Evolutionary conservation across 2,113 vertebrate genomes (phyloP), one percentile per base, ranked within the genome.

Genomic region (Semicossyphus pulcher): DNA sequence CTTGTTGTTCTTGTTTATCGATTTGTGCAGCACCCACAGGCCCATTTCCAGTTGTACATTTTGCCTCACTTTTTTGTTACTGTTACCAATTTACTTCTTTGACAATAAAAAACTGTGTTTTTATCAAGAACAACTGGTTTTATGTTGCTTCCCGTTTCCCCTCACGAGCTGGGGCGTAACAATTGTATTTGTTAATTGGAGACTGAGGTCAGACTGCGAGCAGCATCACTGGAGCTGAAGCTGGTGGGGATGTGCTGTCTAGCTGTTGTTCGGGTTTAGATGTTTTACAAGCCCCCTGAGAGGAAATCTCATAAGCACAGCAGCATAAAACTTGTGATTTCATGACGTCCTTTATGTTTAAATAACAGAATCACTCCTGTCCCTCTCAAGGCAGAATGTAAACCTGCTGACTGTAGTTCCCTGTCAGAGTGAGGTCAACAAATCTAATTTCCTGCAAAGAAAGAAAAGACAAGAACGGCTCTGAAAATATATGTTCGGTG

Each of bases 171-270:
- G n/a, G n/a, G n/a, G n/a, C n/a, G n/a, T n/a, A n/a, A n/a, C n/a
- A 52, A 31, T 45, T 63, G 42, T 67, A 61, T 67, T 44, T 62
- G 10, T 72, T 42, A 62, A 61, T 34, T 32, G 25, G 20, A 41
- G 37, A 48, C 1, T 11, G n/a, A 5, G 36, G 49, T 71, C 16
- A 34, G 28, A 71, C 25, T 52, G 16, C 3, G 9, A 52, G 53
- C 36, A 63, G 26, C 58, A 44, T 12, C 49, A 41, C 16, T 23
- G 66, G 39, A 44, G 34, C 53, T 58, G 31, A 9, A 44, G 34
- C 53, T 58, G 31, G 8, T 23, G 14, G 10, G n/a, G 36, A 42
- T 28, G 21, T 42, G 42, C 36, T 52, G 52, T 31, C 21, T 4
- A 12, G 41, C 36, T 53, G 53, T 51, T 20, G 41, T 26, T 49